Base-by-base conservation (phyloP, 2,113 vertebrate genomes). In the Lichenostomus cassidix region DNA sequence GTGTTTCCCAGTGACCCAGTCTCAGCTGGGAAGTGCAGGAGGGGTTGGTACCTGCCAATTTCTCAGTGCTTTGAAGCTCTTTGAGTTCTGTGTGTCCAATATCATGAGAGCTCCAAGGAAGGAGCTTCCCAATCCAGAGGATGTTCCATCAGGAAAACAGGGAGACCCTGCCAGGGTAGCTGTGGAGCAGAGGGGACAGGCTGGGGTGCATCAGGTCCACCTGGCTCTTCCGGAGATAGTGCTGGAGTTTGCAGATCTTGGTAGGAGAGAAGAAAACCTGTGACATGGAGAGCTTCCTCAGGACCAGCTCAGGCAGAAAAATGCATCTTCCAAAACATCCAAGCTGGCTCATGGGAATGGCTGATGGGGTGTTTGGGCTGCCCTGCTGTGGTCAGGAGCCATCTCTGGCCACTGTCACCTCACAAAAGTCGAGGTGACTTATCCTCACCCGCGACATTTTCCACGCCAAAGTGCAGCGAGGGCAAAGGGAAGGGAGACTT, bases 281-380 rank as follows among this genome's bases (percentile, higher is more conserved):
- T 52, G 29, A 37, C 41, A 41, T 1, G 2, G 37, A 77, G 28
- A 92, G 60, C 49, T 6, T 44, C 89, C 52, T 41, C 53, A 37
- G 33, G 20, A 52, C 4, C 3, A 1, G 33, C 39, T 71, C 29
- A 33, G 74, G 31, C 79, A 88, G 62, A 33, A 85, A 68, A 64
- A 44, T 2, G 2, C 5, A 81, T 25, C 2, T 76, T 63, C 58
- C 15, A 11, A 27, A 1, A 1, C 1, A 0, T 7, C 20, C 10
- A 6, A 70, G 41, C 37, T 1, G 2, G 74, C 58, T 50, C 29
- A 17, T 0, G 0, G 59, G 16, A 63, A 42, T 2, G 11, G 85
- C 23, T 46, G 77, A 4, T 21, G 21, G 1, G n/a, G 29, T 42
- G 55, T 6, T 1, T 0, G 68, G 42, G 69, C 74, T 52, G 41